Evolutionary conservation across 1,140 invertebrate species (phyloP), one percentile per base, ranked within the genome.

Genomic region (Andricus grossulariae): DNA sequence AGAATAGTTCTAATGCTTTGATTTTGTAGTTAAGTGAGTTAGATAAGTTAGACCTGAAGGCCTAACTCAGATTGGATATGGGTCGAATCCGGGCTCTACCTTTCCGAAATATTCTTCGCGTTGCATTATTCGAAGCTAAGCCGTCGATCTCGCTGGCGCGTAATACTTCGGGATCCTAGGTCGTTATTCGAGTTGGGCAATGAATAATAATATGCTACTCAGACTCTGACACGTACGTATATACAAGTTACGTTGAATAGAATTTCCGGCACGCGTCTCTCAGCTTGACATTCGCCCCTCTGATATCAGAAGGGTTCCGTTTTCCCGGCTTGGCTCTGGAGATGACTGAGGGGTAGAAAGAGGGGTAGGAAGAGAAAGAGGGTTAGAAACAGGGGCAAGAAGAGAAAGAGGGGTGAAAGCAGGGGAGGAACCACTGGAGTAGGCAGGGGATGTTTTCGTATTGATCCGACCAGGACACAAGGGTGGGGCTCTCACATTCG

Each of bases 401-500:
- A 54, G 52, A 57, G 19, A 57, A 13, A 19, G 55, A 21, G 21
- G 15, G 51, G 21, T 8, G 19, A 21, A 52, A 66, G 50, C 21
- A n/a, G 73, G 74, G 13, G 50, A 51, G 25, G 25, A 32, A 25
- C 13, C 83, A 82, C 80, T 79, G 73, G 66, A 70, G 72, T 60
- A 79, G 78, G 83, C 81, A 80, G 82, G 79, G 79, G 77, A 78
- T 54, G 78, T 74, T 71, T 49, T 72, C 55, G 79, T 87, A 87
- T 87, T 87, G 86, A 87, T 87, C 86, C 79, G 70, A 39, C 79
- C 79, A 77, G 82, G 83, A 77, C 71, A 72, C 75, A 71, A 82
- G 87, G 88, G 88, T 86, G 88, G 88, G 81, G 84, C 83, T 66
- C 57, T 55, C 16, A 51, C 8, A 72, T 72, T 71, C 80, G 80